These are phyloP conservation scores for Pentamera pediparva DNA, from an alignment of 53 echinoderm and acorn worm species.

Conservation along the genomic window DNA sequence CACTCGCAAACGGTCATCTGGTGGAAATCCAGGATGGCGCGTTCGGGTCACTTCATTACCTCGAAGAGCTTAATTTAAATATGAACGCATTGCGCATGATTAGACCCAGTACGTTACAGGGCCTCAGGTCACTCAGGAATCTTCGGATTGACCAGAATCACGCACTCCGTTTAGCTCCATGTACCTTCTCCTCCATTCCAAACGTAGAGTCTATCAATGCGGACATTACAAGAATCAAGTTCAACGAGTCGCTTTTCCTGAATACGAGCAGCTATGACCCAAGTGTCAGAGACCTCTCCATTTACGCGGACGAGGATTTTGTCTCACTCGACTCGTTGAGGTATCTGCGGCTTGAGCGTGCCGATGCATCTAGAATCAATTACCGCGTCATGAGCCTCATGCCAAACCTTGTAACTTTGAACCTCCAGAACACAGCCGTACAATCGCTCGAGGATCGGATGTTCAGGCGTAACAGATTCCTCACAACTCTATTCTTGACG, in stretches of 20 bases:
- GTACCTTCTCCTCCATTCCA: slow-evolving; percentile 16
- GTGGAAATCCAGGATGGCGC: slow-evolving; percentile 14
- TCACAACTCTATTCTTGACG: slow-evolving; percentile 2
- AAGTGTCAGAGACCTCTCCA: not conserved
- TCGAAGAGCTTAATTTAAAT: slow-evolving; percentile 9
- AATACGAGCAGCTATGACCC: not conserved
- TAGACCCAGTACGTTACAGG: not conserved
- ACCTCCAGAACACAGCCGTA: slow-evolving; percentile 7
- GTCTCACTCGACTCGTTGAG: not conserved
- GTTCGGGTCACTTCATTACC: not conserved
- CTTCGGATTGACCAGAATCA: slow-evolving; percentile 27
- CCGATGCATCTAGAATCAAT: slow-evolving; percentile 25
- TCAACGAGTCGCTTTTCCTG: slow-evolving; percentile 20
- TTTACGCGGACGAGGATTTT: not conserved
- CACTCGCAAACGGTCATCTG: slow-evolving; percentile 21
- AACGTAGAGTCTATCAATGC: slow-evolving; percentile 19
- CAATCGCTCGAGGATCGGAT: slow-evolving; percentile 16
- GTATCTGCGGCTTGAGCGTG: slow-evolving; percentile 14
- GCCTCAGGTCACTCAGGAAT: not conserved
- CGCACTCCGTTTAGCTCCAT: slow-evolving; percentile 11
- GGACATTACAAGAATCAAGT: slow-evolving; percentile 16
- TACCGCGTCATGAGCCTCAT: slow-evolving; percentile 25
- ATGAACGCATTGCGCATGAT: slow-evolving; percentile 10
- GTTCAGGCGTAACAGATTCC: slow-evolving; percentile 4
- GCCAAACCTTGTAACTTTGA: slow-evolving; percentile 12